Evolutionary conservation across 1,140 invertebrate species (phyloP).

Genomic region (Phymorhynchus buccinoides): DNA sequence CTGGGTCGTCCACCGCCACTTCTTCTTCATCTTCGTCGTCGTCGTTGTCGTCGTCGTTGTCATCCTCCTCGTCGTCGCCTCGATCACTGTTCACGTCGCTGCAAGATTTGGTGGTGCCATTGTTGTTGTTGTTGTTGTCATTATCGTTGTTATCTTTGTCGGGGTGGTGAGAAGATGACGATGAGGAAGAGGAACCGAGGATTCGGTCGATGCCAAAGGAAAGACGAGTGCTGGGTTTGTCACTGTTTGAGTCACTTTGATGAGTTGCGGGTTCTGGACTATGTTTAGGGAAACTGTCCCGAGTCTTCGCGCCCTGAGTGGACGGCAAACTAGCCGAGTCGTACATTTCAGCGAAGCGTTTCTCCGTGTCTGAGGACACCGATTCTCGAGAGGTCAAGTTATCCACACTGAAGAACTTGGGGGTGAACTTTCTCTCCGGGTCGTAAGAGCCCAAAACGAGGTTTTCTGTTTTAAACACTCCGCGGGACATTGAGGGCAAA

Average conservation of each 20-base stretch:
- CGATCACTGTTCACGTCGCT: constrained; percentile 5
- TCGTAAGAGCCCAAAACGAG: not conserved
- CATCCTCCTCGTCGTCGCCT: not conserved
- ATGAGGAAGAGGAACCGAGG: not conserved
- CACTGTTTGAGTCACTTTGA: not conserved
- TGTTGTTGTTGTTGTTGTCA: not conserved
- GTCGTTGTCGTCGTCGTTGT: not conserved
- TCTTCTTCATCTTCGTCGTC: not conserved
- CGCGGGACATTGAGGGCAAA: not conserved
- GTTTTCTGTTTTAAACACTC: not conserved
- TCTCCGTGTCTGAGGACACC: not conserved
- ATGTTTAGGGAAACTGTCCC: too few species aligned
- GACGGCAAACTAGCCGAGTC: not conserved
- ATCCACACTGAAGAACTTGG: too few species aligned
- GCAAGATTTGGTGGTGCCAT: not conserved
- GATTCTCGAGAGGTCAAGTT: too few species aligned
- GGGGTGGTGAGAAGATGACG: not conserved
- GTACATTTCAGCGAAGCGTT: not conserved
- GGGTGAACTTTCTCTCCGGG: too few species aligned
- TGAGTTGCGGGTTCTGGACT: not conserved
- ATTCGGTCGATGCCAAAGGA: constrained; percentile 43
- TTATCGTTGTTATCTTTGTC: not conserved
- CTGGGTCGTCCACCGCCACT: not conserved
- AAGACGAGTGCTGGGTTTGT: constrained; percentile 21
- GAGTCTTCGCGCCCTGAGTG: too few species aligned